Evolutionary conservation across 2,113 vertebrate genomes (phyloP).

Genomic region (Dipodomys spectabilis): DNA sequence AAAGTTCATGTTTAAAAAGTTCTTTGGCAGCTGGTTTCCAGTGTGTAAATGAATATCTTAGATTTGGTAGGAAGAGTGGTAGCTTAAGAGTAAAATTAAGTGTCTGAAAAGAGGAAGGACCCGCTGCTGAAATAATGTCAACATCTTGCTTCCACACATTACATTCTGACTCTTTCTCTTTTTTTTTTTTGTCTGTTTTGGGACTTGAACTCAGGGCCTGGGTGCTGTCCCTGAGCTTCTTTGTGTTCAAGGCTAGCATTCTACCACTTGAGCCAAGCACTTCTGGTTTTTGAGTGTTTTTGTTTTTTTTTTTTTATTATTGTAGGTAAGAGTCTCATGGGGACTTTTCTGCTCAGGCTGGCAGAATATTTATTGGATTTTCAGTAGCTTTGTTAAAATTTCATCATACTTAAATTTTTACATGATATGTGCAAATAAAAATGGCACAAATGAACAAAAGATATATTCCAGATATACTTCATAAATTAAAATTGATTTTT

Average conservation of each 20-base stretch:
- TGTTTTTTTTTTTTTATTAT: no score
- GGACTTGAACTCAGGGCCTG: no score
- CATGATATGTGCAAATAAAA: constrained; percentile 41
- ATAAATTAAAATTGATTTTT: constrained; percentile 61
- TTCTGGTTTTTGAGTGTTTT: no score
- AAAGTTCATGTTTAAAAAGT: not conserved
- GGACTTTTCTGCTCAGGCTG: no score
- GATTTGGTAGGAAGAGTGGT: not conserved
- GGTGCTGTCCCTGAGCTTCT: no score
- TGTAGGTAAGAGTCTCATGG: no score
- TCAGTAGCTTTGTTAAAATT: constrained; percentile 46
- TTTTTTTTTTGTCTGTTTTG: no score
- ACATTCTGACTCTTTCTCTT: not conserved
- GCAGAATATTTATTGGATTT: constrained; percentile 34
- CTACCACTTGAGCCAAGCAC: no score
- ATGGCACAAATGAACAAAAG: constrained; percentile 11
- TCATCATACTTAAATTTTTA: constrained; percentile 42
- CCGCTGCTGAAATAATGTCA: constrained; percentile 14
- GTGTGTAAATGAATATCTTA: not conserved
- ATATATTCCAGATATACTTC: constrained; percentile 27
- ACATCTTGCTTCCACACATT: not conserved
- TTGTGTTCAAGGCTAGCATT: no score
- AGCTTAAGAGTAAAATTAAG: not conserved
- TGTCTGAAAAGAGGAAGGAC: not conserved
- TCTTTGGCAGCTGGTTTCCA: constrained; percentile 29